These are phyloP conservation scores for Chelonus formosanus DNA, from an alignment of 2,888 invertebrate genomes.

Conservation along the genomic window DNA sequence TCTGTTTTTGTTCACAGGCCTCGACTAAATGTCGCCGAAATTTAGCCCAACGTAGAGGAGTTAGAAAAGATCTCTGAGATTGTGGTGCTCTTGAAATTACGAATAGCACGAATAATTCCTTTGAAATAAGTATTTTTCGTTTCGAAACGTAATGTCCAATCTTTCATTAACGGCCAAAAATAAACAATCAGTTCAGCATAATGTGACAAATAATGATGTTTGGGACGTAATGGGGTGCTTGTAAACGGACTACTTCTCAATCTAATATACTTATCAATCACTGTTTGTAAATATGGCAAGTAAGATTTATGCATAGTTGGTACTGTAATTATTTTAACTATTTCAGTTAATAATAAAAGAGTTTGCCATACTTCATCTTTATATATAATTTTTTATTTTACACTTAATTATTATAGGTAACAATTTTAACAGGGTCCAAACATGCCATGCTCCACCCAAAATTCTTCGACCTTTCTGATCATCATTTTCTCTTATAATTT, in stretches of 20 bases:
- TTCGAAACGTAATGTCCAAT: neutral
- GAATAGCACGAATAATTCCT: too few relatives aligned
- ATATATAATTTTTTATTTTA: neutral
- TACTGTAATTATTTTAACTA: constrained; percentile 31
- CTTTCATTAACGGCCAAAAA: neutral
- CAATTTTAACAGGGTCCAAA: constrained; percentile 29
- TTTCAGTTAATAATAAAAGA: constrained; percentile 34
- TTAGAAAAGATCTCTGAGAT: too few relatives aligned
- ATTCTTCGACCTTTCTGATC: too few relatives aligned
- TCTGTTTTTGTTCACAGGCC: too few relatives aligned
- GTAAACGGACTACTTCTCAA: constrained; percentile 19
- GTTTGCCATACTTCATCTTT: constrained; percentile 30
- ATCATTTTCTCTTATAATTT: constrained; percentile 1
- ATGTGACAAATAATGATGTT: constrained; percentile 36
- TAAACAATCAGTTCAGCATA: neutral
- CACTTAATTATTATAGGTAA: constrained; percentile 26
- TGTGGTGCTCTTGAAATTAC: too few relatives aligned
- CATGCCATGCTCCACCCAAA: constrained; percentile 32
- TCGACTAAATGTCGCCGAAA: too few relatives aligned
- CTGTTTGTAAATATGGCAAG: constrained; percentile 21
- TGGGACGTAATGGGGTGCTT: constrained; percentile 28
- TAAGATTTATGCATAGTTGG: constrained; percentile 29
- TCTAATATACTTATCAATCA: constrained; percentile 33
- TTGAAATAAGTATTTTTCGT: too few relatives aligned
- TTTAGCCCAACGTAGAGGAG: too few relatives aligned